These are phyloP conservation scores for Ophonus ardosiacus DNA, from an alignment of 2,888 invertebrate species.

Conservation along the genomic window DNA sequence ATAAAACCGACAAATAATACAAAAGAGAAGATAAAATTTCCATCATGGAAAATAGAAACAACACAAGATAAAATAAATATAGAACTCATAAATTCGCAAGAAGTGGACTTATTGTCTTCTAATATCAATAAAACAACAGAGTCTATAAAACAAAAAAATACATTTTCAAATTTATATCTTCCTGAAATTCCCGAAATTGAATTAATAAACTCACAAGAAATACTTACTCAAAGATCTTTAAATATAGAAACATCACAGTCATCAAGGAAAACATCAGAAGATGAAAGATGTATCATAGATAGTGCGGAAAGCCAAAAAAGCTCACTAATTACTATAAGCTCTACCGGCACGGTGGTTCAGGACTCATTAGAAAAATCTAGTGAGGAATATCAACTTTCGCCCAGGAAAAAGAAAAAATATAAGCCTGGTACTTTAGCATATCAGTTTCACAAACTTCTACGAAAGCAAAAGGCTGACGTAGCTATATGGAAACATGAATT, in stretches of 20 bases:
- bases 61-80: constrained; percentile 12
- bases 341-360: constrained; percentile 32
- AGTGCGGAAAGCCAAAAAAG: constrained; percentile 43
- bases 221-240: constrained; percentile 35
- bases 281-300: constrained; percentile 18
- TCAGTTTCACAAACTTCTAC: constrained; percentile 75
- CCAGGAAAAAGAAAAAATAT: constrained; percentile 71
- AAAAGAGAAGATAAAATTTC: neutral
- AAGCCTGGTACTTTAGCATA: constrained; percentile 77
- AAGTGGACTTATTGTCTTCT: neutral
- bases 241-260: constrained; percentile 32
- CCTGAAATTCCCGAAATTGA: constrained; percentile 31
- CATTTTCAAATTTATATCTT: neutral
- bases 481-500: constrained; percentile 79
- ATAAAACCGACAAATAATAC: neutral
- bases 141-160: neutral
- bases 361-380: constrained; percentile 47
- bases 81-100: constrained; percentile 38
- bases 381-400: constrained; percentile 67
- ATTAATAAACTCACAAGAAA: constrained; percentile 50
- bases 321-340: constrained; percentile 38
- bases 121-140: neutral
- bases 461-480: constrained; percentile 76
- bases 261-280: constrained; percentile 17
- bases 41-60: neutral